Conservation (phyloP, 1,140 invertebrate genomes). For the Drosophila novamexicana region DNA sequence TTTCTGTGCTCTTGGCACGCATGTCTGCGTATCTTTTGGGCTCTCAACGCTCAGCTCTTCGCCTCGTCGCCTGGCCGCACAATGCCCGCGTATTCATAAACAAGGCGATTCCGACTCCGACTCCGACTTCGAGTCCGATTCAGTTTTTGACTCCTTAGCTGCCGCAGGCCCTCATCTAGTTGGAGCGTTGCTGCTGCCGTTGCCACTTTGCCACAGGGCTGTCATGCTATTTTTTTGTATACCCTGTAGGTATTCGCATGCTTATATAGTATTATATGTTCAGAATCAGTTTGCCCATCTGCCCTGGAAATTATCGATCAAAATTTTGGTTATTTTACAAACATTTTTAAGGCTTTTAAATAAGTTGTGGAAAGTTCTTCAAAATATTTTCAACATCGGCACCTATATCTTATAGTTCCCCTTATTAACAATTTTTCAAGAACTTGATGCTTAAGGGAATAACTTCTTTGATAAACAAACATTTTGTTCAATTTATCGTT, state of each 20-base stretch:
- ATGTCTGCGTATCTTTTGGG: conserved; percentile 48
- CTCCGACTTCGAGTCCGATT: conserved; percentile 16
- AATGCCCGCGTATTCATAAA: conserved; percentile 77
- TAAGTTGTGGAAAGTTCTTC: too few species aligned
- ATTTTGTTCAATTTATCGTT: too few species aligned
- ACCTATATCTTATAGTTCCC: neutral
- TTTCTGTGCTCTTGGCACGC: conserved; percentile 1
- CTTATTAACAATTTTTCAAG: too few species aligned
- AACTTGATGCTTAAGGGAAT: too few species aligned
- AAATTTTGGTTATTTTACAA: neutral
- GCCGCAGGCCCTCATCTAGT: conserved; percentile 61
- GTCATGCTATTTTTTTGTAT: conserved; percentile 22
- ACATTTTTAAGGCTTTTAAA: too few species aligned
- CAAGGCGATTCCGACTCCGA: conserved; percentile 48
- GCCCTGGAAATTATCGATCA: neutral
- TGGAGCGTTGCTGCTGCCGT: conserved; percentile 22
- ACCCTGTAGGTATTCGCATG: neutral
- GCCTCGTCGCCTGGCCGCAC: conserved; percentile 48
- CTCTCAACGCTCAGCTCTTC: conserved; percentile 24
- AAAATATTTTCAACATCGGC: too few species aligned
- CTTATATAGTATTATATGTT: neutral
- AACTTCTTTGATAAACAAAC: too few species aligned
- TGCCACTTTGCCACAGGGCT: conserved; percentile 39
- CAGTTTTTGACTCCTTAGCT: conserved; percentile 17
- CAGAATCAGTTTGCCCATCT: neutral